Base-by-base conservation (phyloP, 2,113 vertebrate genomes). In the Nesogale talazaci region DNA sequence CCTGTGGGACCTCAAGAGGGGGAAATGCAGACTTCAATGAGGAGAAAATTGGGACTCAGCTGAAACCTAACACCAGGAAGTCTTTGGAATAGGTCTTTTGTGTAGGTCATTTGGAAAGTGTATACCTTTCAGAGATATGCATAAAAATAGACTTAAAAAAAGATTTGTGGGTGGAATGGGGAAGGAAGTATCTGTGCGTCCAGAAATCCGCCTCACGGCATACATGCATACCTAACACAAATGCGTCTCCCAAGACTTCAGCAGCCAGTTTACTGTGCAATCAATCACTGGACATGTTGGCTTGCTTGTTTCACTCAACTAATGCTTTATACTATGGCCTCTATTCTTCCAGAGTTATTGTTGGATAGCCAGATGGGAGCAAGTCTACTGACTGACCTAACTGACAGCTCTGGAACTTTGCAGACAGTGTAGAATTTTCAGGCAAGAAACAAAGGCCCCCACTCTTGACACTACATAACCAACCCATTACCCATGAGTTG, bases 1-100 rank as follows among this genome's bases (percentile, higher is more conserved):
- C 27, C 67, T 83, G 87, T 63, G 27, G 93, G 59, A 83, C 10
- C 36, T 25, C 9, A 65, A 90, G 19, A 87, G 81, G 96, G 93
- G 83, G 0, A 34, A 77, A 65, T 76, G 94, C 89, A 91, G 77
- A 88, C 75, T 46, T 76, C 65, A 77, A 34, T 25, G 84, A 96
- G 56, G 94, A 67, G 72, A 96, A 97, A 95, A 96, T 4, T 77
- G 81, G 92, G 94, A 94, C 63, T 90, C 92, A 70, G 42, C 72
- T 38, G 38, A 86, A 27, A 46, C 85, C 81, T 38, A 36, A 86
- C 23, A 46, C 86, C 81, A 5, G 3, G 14, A 74, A 85, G 65
- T 70, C 92, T 91, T 97, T 95, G 96, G 57, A 57, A 85, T 63
- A 94, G 52, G 65, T 25, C 29, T 46, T 92, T 84, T 86, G 61